Evolutionary conservation across 2,797 vertebrate genomes (phyloP).

Genomic region (Prionace glauca): DNA sequence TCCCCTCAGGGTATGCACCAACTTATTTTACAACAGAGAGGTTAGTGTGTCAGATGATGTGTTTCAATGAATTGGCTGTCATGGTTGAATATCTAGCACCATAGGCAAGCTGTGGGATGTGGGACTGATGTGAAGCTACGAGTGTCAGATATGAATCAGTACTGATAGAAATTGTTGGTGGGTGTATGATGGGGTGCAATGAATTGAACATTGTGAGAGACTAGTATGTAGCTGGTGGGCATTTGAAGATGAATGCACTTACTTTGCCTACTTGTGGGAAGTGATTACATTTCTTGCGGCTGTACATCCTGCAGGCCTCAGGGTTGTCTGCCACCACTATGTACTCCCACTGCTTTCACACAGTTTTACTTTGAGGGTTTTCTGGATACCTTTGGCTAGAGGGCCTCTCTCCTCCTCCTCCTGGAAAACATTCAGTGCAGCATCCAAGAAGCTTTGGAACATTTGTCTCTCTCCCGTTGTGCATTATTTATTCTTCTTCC

Average conservation of each 20-base stretch:
- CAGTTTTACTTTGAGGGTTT: not conserved
- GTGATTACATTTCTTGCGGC: not conserved
- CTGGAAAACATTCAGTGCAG: not conserved
- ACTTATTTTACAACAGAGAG: no score
- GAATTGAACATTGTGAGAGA: not conserved
- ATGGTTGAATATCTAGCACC: no score
- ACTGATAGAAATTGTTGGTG: not conserved
- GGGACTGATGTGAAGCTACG: not conserved
- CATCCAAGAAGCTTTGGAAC: not conserved
- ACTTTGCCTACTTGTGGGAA: not conserved
- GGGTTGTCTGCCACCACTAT: not conserved
- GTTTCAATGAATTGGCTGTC: no score
- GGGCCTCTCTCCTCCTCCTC: not conserved
- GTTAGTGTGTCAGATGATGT: no score
- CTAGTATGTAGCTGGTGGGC: not conserved
- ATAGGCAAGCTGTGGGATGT: not conserved
- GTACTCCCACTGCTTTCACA: not conserved
- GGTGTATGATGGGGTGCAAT: not conserved
- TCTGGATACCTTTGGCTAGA: not conserved
- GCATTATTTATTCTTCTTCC: not conserved
- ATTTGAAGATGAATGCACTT: not conserved
- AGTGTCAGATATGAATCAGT: not conserved
- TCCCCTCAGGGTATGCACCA: no score
- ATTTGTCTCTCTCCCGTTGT: not conserved
- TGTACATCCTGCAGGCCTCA: not conserved